These are phyloP conservation scores for Mythimna vitellina DNA, from an alignment of 2,888 invertebrate genomes.

Conservation along the genomic window DNA sequence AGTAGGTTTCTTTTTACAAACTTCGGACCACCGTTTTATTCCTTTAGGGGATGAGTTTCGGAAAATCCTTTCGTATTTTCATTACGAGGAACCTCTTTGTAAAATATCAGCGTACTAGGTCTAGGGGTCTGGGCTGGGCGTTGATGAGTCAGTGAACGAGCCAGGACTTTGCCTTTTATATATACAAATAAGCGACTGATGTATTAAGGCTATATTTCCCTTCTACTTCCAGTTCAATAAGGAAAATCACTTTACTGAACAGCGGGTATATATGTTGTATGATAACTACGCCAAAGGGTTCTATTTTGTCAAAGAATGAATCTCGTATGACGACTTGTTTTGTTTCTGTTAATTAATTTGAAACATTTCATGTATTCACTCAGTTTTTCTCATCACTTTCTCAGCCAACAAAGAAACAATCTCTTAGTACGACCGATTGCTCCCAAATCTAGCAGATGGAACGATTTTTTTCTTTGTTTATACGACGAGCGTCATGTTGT, in stretches of 20 bases:
- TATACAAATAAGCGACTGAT: slow-evolving; percentile 29
- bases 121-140: no score
- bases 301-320: slow-evolving; percentile 12
- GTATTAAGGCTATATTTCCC: slow-evolving; percentile 27
- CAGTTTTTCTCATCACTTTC: slow-evolving; percentile 51
- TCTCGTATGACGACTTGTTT: slow-evolving; percentile 26
- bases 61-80: no score
- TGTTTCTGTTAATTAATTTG: slow-evolving; percentile 47
- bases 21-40: no score
- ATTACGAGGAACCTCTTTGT: no score
- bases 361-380: slow-evolving; percentile 56
- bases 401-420: slow-evolving; percentile 62
- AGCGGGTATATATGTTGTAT: slow-evolving; percentile 1
- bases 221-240: slow-evolving; percentile 3
- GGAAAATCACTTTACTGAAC: slow-evolving; percentile 12
- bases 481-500: slow-evolving; percentile 56
- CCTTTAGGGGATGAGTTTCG: no score
- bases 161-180: no score
- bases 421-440: slow-evolving; percentile 67
- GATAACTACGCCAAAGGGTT: slow-evolving; percentile 30
- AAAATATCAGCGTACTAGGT: no score
- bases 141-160: no score
- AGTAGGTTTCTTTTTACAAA: no score
- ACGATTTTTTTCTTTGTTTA: slow-evolving; percentile 66
- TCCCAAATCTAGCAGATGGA: slow-evolving; percentile 64